These are phyloP conservation scores for Bradypodion ventrale DNA, from an alignment of 2,797 vertebrate species.

Conservation along the genomic window DNA sequence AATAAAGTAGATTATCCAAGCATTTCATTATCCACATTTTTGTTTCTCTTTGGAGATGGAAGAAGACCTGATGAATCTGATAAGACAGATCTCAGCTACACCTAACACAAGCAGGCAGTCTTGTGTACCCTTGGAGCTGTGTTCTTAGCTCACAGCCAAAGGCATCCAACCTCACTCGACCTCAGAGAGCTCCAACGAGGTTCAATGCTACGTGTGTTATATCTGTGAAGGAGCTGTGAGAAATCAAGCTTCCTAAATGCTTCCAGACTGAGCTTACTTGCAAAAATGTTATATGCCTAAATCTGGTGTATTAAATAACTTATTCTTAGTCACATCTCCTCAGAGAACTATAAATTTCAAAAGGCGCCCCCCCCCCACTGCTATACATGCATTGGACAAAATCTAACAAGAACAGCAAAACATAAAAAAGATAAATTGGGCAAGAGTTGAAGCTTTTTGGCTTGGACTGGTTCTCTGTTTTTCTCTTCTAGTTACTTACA, in stretches of 20 bases:
- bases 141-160: neutral
- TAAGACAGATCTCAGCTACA: slow-evolving; percentile 14
- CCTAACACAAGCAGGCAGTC: neutral
- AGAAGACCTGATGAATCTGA: neutral
- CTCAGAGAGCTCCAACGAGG: neutral
- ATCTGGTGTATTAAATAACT: neutral
- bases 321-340: neutral
- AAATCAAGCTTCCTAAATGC: neutral
- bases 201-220: neutral
- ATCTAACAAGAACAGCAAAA: neutral
- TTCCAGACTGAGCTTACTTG: neutral
- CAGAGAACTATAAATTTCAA: neutral
- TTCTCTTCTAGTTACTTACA: neutral
- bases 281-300: neutral
- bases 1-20: neutral
- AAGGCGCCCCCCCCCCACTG: neutral
- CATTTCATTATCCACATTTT: neutral
- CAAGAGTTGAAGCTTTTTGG: neutral
- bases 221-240: neutral
- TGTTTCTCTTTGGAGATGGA: neutral
- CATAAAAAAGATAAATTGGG: neutral
- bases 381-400: neutral
- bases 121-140: neutral
- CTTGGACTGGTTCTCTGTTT: neutral
- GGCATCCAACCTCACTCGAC: slow-evolving; percentile 1